Base-by-base conservation (phyloP, 2,888 invertebrate species). In the Zhuqinia jingwanae region DNA sequence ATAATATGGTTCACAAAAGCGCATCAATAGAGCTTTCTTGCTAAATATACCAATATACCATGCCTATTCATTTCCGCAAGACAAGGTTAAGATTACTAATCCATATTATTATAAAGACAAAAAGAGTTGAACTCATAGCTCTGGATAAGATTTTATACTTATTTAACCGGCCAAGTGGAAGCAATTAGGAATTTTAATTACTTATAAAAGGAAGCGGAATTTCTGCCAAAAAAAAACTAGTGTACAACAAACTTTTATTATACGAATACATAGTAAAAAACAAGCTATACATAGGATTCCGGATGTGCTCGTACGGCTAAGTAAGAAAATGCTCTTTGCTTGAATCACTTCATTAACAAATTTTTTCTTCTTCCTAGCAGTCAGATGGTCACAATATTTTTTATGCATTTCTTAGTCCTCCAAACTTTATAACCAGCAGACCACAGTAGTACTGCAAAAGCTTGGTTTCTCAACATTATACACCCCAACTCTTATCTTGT, bases 161-260 rank as follows among this genome's bases (percentile, higher is more conserved):
- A 25, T 47, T 53, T 75, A 53, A 50, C 53, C 11, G 11, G 17
- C 53, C 53, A 36, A 81, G 70, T 73, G 70, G 36, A 81, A 81
- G 30, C 73, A 81, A 73, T 81, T 81, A 81, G 81, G 47, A 81
- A 68, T 81, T 79, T 70, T 81, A 81, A 81, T 81, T 81, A 73
- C 70, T 73, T 73, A 36, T 73, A 47, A 22, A n/a, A 27, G 81
- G 42, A 70, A 22, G 50, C 10, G 45, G 30, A 75, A 75, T 30
- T 70, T 30, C 45, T 13, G 30, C 79, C 58, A 81, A 58, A 15
- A 27, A 36, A 58, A 6, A 6, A 3, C 3, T 36, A 6, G 3
- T 36, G 36, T 15, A 15, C 22, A 70, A 17, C 25, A 60, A 79
- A 79, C 60, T 79, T 58, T 68, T 68, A n/a, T n/a, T n/a, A n/a